Evolutionary conservation across 2,797 vertebrate species (phyloP), one percentile per base, ranked within the genome.

Genomic region (Peromyscus melanophrys): DNA sequence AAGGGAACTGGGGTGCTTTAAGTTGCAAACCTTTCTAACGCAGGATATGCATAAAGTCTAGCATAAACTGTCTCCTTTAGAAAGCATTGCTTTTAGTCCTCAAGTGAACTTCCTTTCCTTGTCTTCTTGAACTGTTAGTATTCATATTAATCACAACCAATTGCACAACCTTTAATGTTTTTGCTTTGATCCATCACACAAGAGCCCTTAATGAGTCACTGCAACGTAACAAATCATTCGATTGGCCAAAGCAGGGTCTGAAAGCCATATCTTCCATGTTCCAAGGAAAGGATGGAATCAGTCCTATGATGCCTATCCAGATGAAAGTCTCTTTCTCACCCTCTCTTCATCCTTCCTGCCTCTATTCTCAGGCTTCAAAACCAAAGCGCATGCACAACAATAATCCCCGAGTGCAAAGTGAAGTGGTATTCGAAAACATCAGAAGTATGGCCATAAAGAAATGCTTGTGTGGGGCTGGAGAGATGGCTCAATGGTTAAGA

Each of bases 81-180:
- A 37, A 96, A 96, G 96, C 89, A 80, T 17, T 80, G 55, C 59
- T 96, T 98, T 97, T 95, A 94, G 90, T 95, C 7, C 63, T 93
- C 65, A 23, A 40, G n/a, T 84, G 86, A 73, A 94, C 65, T 96
- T 98, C 95, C 55, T 83, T 95, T 0, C 43, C 81, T 96, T 76
- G 97, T 95, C 63, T 89, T 94, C 87, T 84, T 82, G 61, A 89
- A 43, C 21, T 98, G 96, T 98, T 97, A 95, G 34, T 93, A 82
- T 98, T 97, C 96, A 61, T 92, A 10, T 57, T 93, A 98, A 97
- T 97, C 65, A 95, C 43, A 96, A 61, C 61, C 86, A 98, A 75
- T 90, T 96, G 97, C 97, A 96, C 88, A 21, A 34, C 37, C n/a
- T 95, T 96, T 95, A 81, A 85, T 90, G 94, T 94, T 34, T 98